These are phyloP conservation scores for Chloroceryle inda DNA, from an alignment of 2,797 vertebrate species.

Conservation along the genomic window DNA sequence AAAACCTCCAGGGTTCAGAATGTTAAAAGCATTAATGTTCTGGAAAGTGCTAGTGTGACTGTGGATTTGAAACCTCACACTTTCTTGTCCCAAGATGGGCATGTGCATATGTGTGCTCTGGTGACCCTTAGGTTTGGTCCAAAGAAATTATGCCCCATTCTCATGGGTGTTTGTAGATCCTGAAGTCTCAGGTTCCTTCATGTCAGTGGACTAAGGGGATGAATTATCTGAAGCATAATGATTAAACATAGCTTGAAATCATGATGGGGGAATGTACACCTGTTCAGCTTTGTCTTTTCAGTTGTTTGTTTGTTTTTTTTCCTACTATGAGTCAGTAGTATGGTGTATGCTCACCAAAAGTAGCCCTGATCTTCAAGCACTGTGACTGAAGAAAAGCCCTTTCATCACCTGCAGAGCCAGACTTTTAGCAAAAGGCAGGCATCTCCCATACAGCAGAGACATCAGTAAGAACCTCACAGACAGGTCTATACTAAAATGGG, in stretches of 20 bases:
- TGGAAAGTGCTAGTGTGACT: background rate
- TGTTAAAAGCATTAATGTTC: background rate
- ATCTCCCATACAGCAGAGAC: background rate
- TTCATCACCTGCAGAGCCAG: background rate
- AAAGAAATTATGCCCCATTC: background rate
- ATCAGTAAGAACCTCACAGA: fast-evolving
- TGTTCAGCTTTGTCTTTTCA: background rate
- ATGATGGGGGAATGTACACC: background rate
- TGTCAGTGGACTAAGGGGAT: background rate
- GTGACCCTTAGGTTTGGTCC: background rate
- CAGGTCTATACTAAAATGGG: background rate
- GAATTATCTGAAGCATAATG: background rate
- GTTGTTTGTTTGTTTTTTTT: background rate
- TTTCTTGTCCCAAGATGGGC: background rate
- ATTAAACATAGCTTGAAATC: background rate
- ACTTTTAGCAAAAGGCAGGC: background rate
- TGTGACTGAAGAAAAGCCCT: background rate
- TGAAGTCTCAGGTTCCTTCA: background rate
- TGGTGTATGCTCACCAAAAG: background rate
- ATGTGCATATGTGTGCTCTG: background rate
- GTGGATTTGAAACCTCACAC: background rate
- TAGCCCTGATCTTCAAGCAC: background rate
- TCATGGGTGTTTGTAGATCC: background rate
- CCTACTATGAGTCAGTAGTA: background rate
- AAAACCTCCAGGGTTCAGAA: background rate